These are phyloP conservation scores for Plutella xylostella DNA, from an alignment of 2,888 invertebrate genomes.

Conservation along the genomic window DNA sequence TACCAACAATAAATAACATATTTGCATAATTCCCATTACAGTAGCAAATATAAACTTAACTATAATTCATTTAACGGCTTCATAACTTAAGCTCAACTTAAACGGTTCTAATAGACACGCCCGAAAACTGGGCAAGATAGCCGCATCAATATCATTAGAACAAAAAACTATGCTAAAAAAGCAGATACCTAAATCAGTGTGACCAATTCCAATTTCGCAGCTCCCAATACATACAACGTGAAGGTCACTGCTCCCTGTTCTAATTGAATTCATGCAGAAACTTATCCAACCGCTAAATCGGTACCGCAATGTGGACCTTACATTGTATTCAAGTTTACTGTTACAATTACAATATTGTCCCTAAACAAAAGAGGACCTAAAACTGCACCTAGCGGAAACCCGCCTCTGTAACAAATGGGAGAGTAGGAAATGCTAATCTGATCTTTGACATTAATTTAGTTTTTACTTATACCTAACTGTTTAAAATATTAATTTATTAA, in stretches of 20 bases:
- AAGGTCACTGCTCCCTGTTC: slow-evolving; percentile 30
- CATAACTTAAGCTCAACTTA: neutral
- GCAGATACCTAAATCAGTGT: neutral
- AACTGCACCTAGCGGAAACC: slow-evolving; percentile 24
- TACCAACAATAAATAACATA: no score
- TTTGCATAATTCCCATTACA: neutral
- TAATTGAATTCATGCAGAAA: slow-evolving; percentile 54
- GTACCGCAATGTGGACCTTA: slow-evolving; percentile 28
- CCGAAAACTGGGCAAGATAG: neutral
- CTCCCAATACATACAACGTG: slow-evolving; percentile 27
- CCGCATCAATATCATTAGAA: neutral
- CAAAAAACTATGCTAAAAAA: neutral
- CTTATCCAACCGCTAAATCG: slow-evolving; percentile 51
- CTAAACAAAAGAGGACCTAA: slow-evolving; percentile 19
- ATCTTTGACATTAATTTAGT: slow-evolving; percentile 16
- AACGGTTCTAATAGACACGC: neutral
- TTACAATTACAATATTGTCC: slow-evolving; percentile 14
- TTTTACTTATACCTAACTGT: neutral
- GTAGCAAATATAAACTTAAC: neutral
- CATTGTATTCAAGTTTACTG: slow-evolving; percentile 3
- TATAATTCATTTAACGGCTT: neutral
- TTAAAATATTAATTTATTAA: neutral
- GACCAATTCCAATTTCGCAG: slow-evolving; percentile 2
- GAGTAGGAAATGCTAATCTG: slow-evolving; percentile 24
- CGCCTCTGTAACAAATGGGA: slow-evolving; percentile 23